phyloP scores from a whole-genome alignment of 2,797 vertebrate species.

The Manis crassicaudata region DNA sequence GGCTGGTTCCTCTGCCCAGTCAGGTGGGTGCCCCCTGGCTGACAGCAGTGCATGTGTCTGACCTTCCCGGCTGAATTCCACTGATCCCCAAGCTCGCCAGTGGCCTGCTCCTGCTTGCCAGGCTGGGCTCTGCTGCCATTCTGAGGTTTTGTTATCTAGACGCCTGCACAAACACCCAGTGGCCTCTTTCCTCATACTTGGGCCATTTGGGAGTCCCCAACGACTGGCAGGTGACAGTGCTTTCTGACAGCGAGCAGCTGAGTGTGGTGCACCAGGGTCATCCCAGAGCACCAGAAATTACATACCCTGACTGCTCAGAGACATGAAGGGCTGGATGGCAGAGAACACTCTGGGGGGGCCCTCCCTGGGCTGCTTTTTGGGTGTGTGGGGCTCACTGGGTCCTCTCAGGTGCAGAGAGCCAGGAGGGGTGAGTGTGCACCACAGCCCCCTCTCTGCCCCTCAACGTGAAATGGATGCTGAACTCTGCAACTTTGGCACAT shows the following conservation, averaged over 20 bases:
- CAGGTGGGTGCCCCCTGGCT: rapidly evolving
- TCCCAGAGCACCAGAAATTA: background rate
- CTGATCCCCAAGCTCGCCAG: rapidly evolving
- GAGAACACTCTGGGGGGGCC: rapidly evolving
- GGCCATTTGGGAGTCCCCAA: background rate
- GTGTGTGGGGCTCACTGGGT: no score
- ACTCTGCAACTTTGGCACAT: constrained; percentile 15
- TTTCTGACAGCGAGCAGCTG: background rate
- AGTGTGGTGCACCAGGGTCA: rapidly evolving
- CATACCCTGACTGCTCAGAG: rapidly evolving
- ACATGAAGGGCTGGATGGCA: rapidly evolving
- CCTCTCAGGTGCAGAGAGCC: background rate
- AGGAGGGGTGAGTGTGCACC: background rate
- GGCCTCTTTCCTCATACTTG: background rate
- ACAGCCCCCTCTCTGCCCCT: background rate
- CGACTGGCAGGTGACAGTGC: rapidly evolving
- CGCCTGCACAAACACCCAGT: rapidly evolving
- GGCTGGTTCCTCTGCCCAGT: background rate
- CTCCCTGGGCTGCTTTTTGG: background rate
- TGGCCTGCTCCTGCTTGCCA: no score
- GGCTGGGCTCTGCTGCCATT: background rate
- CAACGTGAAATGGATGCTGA: background rate
- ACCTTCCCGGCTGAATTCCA: background rate
- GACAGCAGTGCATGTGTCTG: rapidly evolving
- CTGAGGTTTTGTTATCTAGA: background rate